phyloP scores from a whole-genome alignment of 1,140 invertebrate species.

The Kradibia gibbosae region DNA sequence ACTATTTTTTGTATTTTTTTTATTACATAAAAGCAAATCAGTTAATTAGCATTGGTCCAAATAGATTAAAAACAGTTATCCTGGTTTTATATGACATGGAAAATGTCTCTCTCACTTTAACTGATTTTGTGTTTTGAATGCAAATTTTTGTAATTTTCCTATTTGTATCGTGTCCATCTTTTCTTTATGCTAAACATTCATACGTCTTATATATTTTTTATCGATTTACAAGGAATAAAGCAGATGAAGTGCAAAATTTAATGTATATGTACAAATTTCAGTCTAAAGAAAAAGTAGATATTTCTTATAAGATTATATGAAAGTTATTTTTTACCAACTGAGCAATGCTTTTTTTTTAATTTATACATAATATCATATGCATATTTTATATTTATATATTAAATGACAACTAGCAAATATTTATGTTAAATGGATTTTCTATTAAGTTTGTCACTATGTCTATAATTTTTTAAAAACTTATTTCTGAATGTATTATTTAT shows the following conservation, averaged over 20 bases:
- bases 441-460: background rate
- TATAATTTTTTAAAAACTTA: background rate
- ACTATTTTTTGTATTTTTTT: conserved; percentile 17
- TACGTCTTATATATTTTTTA: conserved; percentile 6
- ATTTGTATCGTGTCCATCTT: background rate
- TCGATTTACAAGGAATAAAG: background rate
- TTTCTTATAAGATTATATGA: background rate
- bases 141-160: conserved; percentile 6
- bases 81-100: conserved; percentile 17
- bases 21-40: conserved; percentile 35
- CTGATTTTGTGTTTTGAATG: background rate
- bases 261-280: conserved; percentile 26
- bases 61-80: conserved; percentile 35
- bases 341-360: conserved; percentile 5
- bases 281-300: conserved; percentile 17
- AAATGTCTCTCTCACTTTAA: background rate
- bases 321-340: conserved; percentile 36
- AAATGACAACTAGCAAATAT: background rate
- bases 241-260: conserved; percentile 22
- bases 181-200: conserved; percentile 33
- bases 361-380: background rate
- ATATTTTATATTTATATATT: conserved; percentile 7
- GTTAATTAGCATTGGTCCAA: conserved; percentile 44
- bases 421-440: background rate
- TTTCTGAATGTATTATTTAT: background rate